A percentile compares a stretch with the other conserved stretches of the same genome.
Conservation (phyloP, 1,140 invertebrate genomes). For the Drosophila repletoides region DNA sequence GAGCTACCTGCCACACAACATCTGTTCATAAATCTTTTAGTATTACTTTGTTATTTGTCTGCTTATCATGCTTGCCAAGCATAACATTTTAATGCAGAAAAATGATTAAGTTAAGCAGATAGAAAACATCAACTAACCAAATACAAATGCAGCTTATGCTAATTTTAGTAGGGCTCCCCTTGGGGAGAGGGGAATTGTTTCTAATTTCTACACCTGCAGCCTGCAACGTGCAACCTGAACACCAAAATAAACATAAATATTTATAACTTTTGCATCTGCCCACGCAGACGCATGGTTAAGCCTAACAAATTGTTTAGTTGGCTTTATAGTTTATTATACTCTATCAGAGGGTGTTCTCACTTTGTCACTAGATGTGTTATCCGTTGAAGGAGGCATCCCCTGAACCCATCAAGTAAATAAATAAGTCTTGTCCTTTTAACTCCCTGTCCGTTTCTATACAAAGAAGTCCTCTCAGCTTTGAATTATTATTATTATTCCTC, state of each 20-base stretch:
- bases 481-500: too few species aligned
- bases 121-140: background rate
- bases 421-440: too few species aligned
- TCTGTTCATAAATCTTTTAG: conserved; percentile 54
- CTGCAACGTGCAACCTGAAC: conserved; percentile 1
- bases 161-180: conserved; percentile 30
- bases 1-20: conserved; percentile 6
- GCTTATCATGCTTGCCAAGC: conserved; percentile 40
- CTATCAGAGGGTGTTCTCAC: too few species aligned
- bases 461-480: too few species aligned
- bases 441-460: too few species aligned
- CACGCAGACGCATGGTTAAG: conserved; percentile 40
- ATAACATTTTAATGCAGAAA: conserved; percentile 50
- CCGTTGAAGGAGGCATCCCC: too few species aligned
- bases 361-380: too few species aligned
- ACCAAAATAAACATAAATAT: conserved; percentile 55
- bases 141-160: conserved; percentile 29
- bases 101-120: conserved; percentile 1
- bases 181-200: background rate
- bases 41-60: conserved; percentile 22
- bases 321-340: too few species aligned
- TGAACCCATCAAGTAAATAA: too few species aligned
- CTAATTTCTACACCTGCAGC: conserved; percentile 55
- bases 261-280: conserved; percentile 52
- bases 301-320: conserved; percentile 34